Evolutionary conservation across 2,888 invertebrate genomes (phyloP), one percentile per base, ranked within the genome.

Genomic region (Cantharis lateralis): DNA sequence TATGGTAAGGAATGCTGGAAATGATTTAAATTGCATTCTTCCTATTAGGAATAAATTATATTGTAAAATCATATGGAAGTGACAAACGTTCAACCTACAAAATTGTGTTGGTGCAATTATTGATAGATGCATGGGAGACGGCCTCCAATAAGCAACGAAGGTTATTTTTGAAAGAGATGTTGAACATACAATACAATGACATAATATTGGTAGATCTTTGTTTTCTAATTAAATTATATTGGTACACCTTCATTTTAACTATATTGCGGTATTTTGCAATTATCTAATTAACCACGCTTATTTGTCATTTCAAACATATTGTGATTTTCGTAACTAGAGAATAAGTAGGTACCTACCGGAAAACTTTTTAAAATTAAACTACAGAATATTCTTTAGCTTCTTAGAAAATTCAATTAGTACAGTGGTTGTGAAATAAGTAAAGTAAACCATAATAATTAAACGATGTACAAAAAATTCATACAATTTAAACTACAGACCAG

Each of bases 51-150:
- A 66, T 66, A 66, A 66, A 66, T 66, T 20, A 20, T n/a, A 20
- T n/a, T 66, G 18, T 66, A 24, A 24, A 66, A 20, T 66, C 64
- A 66, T 66, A 66, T 20, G n/a, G n/a, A 10, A 66, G 18, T 20
- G 20, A 11, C 24, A 20, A 20, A 9, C 48, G 48, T 48, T 1
- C 64, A 66, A 20, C 64, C 64, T 66, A 66, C 64, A 66, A 66
- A 66, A 20, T 20, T 66, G 64, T 66, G 64, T 66, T 66, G 64
- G 64, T 66, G 48, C 48, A 48, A n/a, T 66, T 66, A 20, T 24
- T n/a, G 24, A 66, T 66, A 2, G 64, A 66, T 66, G 64, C 64
- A 66, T 66, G 64, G 64, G 64, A 66, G 64, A 66, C 64, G 64
- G 64, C 64, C 64, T 66, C 64, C 64, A 66, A 66, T 66, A 20